Conservation (phyloP, 2,113 vertebrate species). For the Gallinago paraguaiae region DNA sequence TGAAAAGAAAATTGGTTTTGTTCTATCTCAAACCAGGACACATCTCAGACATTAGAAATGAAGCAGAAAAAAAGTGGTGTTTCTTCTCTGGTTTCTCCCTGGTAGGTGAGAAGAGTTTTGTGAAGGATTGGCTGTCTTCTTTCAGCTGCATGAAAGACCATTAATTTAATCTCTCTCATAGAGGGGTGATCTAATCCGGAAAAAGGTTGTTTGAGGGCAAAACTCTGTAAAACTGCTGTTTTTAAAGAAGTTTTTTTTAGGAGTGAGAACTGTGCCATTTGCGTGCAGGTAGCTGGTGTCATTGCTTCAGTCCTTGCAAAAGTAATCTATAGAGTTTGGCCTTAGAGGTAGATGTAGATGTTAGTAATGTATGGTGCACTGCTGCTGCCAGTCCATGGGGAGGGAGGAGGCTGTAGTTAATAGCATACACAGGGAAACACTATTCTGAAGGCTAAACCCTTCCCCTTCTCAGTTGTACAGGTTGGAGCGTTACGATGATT, state of each 20-base stretch:
- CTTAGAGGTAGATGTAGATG: not conserved
- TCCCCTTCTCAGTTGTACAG: slow-evolving; percentile 86
- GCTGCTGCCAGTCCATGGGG: not conserved
- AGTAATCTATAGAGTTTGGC: not conserved
- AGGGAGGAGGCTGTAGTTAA: not conserved
- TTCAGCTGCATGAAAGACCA: not conserved
- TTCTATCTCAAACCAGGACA: not conserved
- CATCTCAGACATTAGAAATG: not conserved
- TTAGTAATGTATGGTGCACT: not conserved
- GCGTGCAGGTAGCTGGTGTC: not conserved
- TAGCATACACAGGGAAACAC: not conserved
- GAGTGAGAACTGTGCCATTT: not conserved
- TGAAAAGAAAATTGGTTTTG: not conserved
- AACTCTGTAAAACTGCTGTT: not conserved
- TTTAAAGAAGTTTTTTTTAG: not conserved
- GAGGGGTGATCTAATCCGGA: not conserved
- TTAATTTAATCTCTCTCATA: not conserved
- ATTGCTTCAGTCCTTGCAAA: not conserved
- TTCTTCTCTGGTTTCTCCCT: not conserved
- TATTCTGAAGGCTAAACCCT: not conserved
- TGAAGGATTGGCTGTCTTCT: not conserved
- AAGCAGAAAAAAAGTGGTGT: not conserved
- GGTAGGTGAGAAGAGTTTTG: not conserved
- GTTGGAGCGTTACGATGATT: slow-evolving; percentile 91
- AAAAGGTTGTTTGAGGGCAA: slow-evolving; percentile 13